Evolutionary conservation across 1,140 invertebrate genomes (phyloP), one percentile per base, ranked within the genome.

Genomic region (Dysdera silvatica): DNA sequence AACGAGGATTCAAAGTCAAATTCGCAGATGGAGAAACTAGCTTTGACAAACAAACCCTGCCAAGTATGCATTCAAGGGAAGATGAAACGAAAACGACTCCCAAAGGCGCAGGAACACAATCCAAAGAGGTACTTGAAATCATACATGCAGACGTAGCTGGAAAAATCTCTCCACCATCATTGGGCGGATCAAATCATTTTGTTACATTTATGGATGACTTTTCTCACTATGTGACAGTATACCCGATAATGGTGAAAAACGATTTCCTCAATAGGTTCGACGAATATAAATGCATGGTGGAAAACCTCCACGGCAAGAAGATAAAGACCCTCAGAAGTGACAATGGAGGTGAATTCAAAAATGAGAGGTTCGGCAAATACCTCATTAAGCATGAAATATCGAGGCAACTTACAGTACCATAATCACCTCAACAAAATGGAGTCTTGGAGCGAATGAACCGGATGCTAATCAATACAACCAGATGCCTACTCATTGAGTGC

Each of bases 351-450:
- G 66, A 67, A 65, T 66, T 31, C 35, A 35, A n/a, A 14, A 47
- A 24, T 41, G 33, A 52, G 26, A 33, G 56, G 32, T 56, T 70
- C 16, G 20, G 28, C 12, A n/a, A 53, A 26, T 66, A 62, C 23
- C 58, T 68, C 14, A 61, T 20, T 51, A 14, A 29, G 12, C 16
- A 54, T 2, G 78, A 78, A 4, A 81, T 81, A n/a, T 55, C 52
- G 18, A 77, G 77, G 71, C 72, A 80, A 59, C 74, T 71, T 29
- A 79, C 74, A 10, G 72, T 77, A 29, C 72, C 76, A 51, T 72
- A 76, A 56, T 78, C 75, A 6, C 78, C 80, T 55, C 74, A 82
- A 64, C 68, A 74, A 68, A 82, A 82, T 76, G 76, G 78, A 67
- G 73, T 79, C 2, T 66, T 77, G 14, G 79, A 82, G 66, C 68